Conservation (phyloP, 2,888 invertebrate genomes). For the Herminia tarsipennalis region DNA sequence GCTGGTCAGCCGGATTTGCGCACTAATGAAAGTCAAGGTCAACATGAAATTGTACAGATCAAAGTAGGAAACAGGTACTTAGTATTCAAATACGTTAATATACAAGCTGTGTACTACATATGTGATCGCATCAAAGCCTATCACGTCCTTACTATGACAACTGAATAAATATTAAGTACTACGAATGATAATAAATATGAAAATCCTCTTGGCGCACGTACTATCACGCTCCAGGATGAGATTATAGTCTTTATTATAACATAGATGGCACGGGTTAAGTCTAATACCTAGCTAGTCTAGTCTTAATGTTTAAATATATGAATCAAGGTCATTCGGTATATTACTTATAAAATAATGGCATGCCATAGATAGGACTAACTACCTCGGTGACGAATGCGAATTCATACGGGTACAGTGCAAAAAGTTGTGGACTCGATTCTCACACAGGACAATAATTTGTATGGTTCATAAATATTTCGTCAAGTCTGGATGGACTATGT, state of each 20-base stretch:
- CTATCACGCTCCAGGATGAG: slow-evolving; percentile 15
- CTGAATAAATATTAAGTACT: slow-evolving; percentile 27
- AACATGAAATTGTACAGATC: background rate
- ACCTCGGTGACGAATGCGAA: too few relatives aligned
- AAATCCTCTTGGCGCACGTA: slow-evolving; percentile 29
- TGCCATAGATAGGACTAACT: too few relatives aligned
- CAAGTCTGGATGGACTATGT: too few relatives aligned
- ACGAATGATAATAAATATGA: slow-evolving; percentile 28
- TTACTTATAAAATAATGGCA: too few relatives aligned
- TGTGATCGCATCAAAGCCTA: slow-evolving; percentile 16
- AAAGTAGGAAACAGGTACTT: slow-evolving; percentile 15
- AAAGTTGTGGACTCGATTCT: too few relatives aligned
- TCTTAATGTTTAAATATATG: too few relatives aligned
- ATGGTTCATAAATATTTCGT: too few relatives aligned
- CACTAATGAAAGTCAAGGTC: background rate
- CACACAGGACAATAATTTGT: too few relatives aligned
- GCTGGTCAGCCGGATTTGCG: background rate
- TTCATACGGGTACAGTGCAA: too few relatives aligned
- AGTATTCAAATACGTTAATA: slow-evolving; percentile 18
- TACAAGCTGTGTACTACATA: slow-evolving; percentile 5
- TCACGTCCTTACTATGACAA: slow-evolving; percentile 29
- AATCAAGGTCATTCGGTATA: too few relatives aligned
- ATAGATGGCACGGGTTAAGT: slow-evolving; percentile 1
- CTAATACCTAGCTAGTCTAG: too few relatives aligned
- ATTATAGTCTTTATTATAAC: slow-evolving; percentile 21